Base-by-base conservation (phyloP, 2,113 vertebrate genomes). In the Spilogale gracilis region DNA sequence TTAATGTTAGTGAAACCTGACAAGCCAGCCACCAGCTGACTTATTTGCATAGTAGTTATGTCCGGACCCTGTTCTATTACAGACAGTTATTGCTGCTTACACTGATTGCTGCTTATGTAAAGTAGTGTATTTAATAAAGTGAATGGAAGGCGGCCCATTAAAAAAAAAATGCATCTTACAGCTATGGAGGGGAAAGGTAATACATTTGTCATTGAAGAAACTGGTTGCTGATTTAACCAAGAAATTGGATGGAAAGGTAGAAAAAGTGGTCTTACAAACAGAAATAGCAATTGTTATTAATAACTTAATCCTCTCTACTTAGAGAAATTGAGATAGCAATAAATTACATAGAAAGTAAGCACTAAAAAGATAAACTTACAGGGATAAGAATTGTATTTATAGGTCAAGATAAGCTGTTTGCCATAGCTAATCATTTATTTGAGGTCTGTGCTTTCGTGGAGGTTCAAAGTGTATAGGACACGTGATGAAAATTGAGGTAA, bases 171-270 rank as follows among this genome's bases (percentile, higher is more conserved):
- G 7, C 25, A 21, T 25, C 50, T 56, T 81, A 81, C 60, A 93
- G 63, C 67, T 89, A 25, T n/a, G 58, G 32, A 86, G 18, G 61
- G 30, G 20, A 56, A 73, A 82, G 71, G 73, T 21, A 27, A 11
- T 81, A 45, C 38, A 48, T 85, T 97, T 97, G 60, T 88, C 25
- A n/a, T 74, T 86, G 74, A 89, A 85, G 45, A 94, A 27, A 67
- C 20, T 21, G 13, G 13, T 65, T 87, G 45, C 30, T 94, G 67
- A 79, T 38, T 54, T 56, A 92, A 78, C 30, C 45, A 95, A 92
- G 85, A 95, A 61, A 83, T 86, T 82, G 94, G 6, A 12, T 76
- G n/a, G 52, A 56, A 87, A 73, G 21, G 50, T 43, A 32, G 30
- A 56, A 82, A 91, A 69, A 48, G 9, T 96, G 10, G 23, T 78